Evolutionary conservation across 1,140 invertebrate genomes (phyloP).

Genomic region (Drosophila mayri): DNA sequence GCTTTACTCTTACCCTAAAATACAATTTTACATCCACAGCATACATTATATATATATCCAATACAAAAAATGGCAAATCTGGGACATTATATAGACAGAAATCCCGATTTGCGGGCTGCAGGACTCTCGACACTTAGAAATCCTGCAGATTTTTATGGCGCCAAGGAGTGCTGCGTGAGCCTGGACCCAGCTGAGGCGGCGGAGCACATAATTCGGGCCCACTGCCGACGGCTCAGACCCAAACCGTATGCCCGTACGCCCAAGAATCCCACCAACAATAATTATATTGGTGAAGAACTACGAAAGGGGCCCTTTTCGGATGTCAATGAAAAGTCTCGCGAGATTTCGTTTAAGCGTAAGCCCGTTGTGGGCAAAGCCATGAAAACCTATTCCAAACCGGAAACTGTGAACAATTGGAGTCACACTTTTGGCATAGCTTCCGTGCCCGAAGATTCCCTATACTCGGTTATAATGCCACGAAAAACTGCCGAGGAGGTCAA

Average conservation of each 20-base stretch:
- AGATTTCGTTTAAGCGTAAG: slow-evolving; percentile 49
- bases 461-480: slow-evolving; percentile 57
- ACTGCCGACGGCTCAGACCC: background rate
- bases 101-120: slow-evolving; percentile 17
- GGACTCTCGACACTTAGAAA: background rate
- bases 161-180: background rate
- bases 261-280: background rate
- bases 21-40: background rate
- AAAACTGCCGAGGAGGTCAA: slow-evolving; percentile 66
- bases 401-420: slow-evolving; percentile 57
- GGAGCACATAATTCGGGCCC: slow-evolving; percentile 5
- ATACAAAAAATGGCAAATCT: slow-evolving; percentile 7
- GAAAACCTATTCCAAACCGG: slow-evolving; percentile 62
- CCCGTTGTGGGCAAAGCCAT: slow-evolving; percentile 50
- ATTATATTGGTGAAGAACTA: background rate
- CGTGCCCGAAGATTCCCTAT: slow-evolving; percentile 15
- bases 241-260: slow-evolving; percentile 7
- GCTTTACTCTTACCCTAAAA: background rate
- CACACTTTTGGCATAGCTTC: slow-evolving; percentile 46
- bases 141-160: background rate
- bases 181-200: slow-evolving; percentile 4
- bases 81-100: slow-evolving; percentile 21
- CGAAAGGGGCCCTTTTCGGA: background rate
- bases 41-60: background rate
- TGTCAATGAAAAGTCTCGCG: slow-evolving; percentile 1